Conservation (phyloP, 2,888 invertebrate genomes). For the Acanthoscelides obtectus region DNA sequence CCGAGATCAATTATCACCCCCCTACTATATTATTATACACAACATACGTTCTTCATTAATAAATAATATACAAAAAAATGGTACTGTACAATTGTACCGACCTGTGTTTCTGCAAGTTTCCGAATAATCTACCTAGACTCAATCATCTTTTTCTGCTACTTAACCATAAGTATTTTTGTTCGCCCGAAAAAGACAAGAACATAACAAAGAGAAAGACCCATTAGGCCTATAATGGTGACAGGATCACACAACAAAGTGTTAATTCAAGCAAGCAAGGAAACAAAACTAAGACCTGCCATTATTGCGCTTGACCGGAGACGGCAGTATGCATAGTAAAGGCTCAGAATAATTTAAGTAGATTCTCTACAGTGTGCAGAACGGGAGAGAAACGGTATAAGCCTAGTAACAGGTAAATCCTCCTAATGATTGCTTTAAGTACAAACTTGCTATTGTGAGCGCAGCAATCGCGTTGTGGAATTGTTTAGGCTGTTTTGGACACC, state of each 20-base stretch:
- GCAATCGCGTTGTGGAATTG: neutral
- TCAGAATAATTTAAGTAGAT: slow-evolving; percentile 18
- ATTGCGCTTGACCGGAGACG: neutral
- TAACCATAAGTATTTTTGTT: neutral
- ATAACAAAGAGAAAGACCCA: neutral
- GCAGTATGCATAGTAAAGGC: neutral
- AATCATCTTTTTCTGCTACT: neutral
- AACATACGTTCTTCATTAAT: too few species aligned
- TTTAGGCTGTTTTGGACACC: neutral
- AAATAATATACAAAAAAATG: too few species aligned
- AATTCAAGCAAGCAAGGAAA: slow-evolving; percentile 9
- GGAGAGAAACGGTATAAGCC: slow-evolving; percentile 9
- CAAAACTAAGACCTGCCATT: slow-evolving; percentile 5
- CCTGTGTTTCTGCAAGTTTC: too few species aligned
- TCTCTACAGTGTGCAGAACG: slow-evolving; percentile 6
- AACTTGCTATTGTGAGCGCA: neutral
- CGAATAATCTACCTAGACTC: too few species aligned
- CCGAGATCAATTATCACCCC: too few species aligned
- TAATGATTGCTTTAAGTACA: slow-evolving; percentile 11
- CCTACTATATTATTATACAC: too few species aligned
- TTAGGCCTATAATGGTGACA: neutral
- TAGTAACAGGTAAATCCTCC: slow-evolving; percentile 9
- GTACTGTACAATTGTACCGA: too few species aligned
- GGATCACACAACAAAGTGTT: slow-evolving; percentile 8
- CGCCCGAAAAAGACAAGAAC: neutral